Base-by-base conservation (phyloP, 2,888 invertebrate genomes). In the Tetheella fluctuosa region DNA sequence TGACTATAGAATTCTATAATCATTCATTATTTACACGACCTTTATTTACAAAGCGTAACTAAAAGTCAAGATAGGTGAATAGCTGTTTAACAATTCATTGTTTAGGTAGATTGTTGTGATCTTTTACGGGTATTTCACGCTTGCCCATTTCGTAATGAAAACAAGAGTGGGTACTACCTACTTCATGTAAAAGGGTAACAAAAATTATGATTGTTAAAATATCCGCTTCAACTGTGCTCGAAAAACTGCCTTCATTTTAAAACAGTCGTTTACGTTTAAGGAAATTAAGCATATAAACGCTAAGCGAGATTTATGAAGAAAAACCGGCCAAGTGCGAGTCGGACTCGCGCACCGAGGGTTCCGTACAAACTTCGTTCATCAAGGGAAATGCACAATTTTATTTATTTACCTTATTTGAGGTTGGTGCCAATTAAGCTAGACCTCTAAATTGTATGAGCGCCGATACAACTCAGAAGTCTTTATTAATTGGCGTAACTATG, bases 11-110 rank as follows among this genome's bases (percentile, higher is more conserved):
- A 15, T 42, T 42, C n/a, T 48, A 10, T 10, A 10, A 48, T 48
- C 8, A 48, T 48, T n/a, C 23, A n/a, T 53, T 53, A 70, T 63
- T 70, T 71, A 67, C 61, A 67, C 64, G 74, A 68, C 71, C 76
- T 73, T 72, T 69, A 67, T 69, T 62, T 25, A 53, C 28, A 53
- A 53, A 53, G 53, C 72, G 72, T 71, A 75, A 69, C 67, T 61
- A 67, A 69, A 69, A 76, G 76, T 76, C 69, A 77, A 76, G 64
- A 23, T 4, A 67, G 63, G 68, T 71, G 69, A 76, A 73, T 61
- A 64, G 69, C 73, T 76, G 63, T 69, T 80, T 76, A 75, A 79
- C 73, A 76, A 79, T 79, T 77, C 64, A 80, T 73, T 73, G 64
- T 72, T 73, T 63, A 68, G 70, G 64, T 62, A 70, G 64, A 74